Evolutionary conservation across 2,888 invertebrate species (phyloP), one percentile per base, ranked within the genome.

Genomic region (Synanthedon myopaeformis): DNA sequence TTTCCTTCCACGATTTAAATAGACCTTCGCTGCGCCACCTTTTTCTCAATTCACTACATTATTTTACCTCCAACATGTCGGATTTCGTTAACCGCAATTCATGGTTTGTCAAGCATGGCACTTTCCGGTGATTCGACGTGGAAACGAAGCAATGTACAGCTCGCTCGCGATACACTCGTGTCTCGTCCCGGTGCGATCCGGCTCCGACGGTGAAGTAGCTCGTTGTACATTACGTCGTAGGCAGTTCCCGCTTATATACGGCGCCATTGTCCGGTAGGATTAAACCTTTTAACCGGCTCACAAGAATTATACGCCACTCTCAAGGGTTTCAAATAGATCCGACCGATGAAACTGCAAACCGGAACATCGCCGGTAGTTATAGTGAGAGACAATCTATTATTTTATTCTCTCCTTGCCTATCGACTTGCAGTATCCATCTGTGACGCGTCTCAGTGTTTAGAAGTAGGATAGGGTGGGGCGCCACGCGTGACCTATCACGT

Each of bases 281-380:
- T 58, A 55, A 58, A 58, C 54, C 52, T 55, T 53, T 57, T 53
- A 56, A 45, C 49, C 17, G 51, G 51, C 51, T 35, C 54, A 17
- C 41, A 56, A 49, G 55, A 55, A 58, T 59, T 55, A 59, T 56
- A 55, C 54, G 52, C 51, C 53, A 52, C 42, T 53, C 13, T 45
- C 45, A 4, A 45, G 45, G 45, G 45, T 45, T 10, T 1, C 35
- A 35, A 6, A 35, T 35, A 35, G 35, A 10, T 35, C 10, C 10
- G 35, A 8, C 35, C 10, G 35, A 10, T 10, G 35, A 35, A 10
- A 35, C 35, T 6, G 35, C 35, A 35, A 35, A 35, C 35, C 35
- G 35, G 35, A 35, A 35, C 35, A 10, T 35, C 10, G 35, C 35
- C 35, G 35, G 35, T 10, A 35, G 35, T 35, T 35, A 2, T 35